Evolutionary conservation across 2,113 vertebrate species (phyloP).

Genomic region (Gyps fulvus): DNA sequence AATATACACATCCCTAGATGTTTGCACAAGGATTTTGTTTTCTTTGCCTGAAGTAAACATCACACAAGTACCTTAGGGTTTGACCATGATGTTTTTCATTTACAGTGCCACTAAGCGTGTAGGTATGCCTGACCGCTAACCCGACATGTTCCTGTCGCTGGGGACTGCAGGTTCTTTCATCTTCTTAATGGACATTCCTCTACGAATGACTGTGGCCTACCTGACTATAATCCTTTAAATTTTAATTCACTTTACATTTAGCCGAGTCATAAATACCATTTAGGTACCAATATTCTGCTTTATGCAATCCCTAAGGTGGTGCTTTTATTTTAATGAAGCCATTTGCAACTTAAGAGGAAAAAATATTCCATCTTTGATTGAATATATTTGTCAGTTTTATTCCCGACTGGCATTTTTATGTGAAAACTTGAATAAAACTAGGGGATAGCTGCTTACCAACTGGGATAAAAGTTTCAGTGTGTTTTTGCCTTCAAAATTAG

Average conservation of each 20-base stretch:
- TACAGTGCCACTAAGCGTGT: slow-evolving; percentile 67
- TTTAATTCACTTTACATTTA: slow-evolving; percentile 99
- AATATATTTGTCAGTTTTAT: slow-evolving; percentile 94
- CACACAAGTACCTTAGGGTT: slow-evolving; percentile 10
- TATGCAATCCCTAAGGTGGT: slow-evolving; percentile 89
- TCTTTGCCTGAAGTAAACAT: slow-evolving; percentile 67
- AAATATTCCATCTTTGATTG: slow-evolving; percentile 87
- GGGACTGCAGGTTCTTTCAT: slow-evolving; percentile 87
- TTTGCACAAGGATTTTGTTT: slow-evolving; percentile 52
- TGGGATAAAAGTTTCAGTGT: slow-evolving; percentile 76
- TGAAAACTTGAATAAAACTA: slow-evolving; percentile 85
- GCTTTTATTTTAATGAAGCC: slow-evolving; percentile 99
- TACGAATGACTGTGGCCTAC: slow-evolving; percentile 89
- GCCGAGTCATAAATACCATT: slow-evolving; percentile 97
- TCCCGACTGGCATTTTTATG: slow-evolving; percentile 92
- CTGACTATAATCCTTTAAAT: slow-evolving; percentile 97
- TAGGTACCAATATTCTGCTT: slow-evolving; percentile 91
- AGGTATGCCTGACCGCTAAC: slow-evolving; percentile 72
- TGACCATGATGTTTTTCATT: slow-evolving; percentile 71
- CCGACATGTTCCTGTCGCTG: slow-evolving; percentile 69
- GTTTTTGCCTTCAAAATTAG: slow-evolving; percentile 73
- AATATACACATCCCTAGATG: not conserved
- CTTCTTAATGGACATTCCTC: slow-evolving; percentile 93
- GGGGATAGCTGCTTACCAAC: slow-evolving; percentile 77
- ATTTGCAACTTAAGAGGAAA: slow-evolving; percentile 95